Conservation (phyloP, 2,797 vertebrate genomes). For the Molossus alvarezi region DNA sequence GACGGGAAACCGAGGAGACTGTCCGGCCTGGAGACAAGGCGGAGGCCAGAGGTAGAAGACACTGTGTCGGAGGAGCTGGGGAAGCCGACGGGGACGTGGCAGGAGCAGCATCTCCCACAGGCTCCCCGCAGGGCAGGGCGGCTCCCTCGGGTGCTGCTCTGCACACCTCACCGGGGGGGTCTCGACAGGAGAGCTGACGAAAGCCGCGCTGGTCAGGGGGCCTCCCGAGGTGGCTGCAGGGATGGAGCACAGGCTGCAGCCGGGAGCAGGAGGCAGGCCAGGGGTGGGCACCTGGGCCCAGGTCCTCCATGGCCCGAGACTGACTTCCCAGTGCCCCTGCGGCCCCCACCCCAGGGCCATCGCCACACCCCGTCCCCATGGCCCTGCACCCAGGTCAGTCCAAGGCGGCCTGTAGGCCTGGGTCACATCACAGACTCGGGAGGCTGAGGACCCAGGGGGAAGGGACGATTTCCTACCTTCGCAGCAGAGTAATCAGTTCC, state of each 20-base stretch:
- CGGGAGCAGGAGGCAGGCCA: background rate
- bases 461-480: too few species aligned
- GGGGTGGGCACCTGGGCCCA: background rate
- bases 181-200: too few species aligned
- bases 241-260: background rate
- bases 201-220: accelerated
- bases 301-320: accelerated
- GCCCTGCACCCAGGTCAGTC: accelerated
- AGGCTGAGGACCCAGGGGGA: too few species aligned
- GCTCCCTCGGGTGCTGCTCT: background rate
- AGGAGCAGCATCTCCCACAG: background rate
- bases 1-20: too few species aligned
- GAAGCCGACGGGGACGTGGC: accelerated
- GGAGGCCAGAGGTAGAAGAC: background rate
- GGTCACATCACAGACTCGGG: too few species aligned
- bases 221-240: background rate
- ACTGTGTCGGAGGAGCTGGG: accelerated
- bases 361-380: accelerated
- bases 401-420: background rate
- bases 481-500: too few species aligned
- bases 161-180: accelerated
- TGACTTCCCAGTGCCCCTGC: background rate
- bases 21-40: too few species aligned
- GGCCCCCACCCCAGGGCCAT: too few species aligned
- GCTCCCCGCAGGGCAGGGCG: accelerated